Evolutionary conservation across 2,888 invertebrate species (phyloP).

Genomic region (Tiliacea aurago): DNA sequence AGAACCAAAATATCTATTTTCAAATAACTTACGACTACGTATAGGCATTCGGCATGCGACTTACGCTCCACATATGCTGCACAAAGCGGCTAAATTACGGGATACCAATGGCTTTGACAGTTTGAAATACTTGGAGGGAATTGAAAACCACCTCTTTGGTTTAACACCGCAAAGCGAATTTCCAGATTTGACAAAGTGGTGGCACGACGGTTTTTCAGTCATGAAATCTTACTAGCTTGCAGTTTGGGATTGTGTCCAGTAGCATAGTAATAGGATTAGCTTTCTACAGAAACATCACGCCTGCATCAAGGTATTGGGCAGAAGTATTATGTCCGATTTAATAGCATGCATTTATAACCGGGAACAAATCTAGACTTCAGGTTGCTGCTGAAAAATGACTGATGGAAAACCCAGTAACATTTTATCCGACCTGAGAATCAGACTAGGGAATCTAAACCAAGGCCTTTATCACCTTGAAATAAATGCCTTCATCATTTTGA

Average conservation of each 20-base stretch:
- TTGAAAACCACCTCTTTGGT: slow-evolving; percentile 16
- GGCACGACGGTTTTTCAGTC: slow-evolving; percentile 13
- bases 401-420: neutral
- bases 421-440: neutral
- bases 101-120: slow-evolving; percentile 34
- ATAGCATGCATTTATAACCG: neutral
- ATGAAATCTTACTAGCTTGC: slow-evolving; percentile 1
- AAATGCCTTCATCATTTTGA: neutral
- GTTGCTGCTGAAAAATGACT: neutral
- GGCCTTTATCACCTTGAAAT: neutral
- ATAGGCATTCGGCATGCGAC: slow-evolving; percentile 11
- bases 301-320: neutral
- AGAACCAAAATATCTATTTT: slow-evolving; percentile 4
- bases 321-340: no score
- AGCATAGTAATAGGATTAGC: neutral
- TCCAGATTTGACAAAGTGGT: slow-evolving; percentile 18
- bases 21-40: neutral
- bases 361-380: neutral
- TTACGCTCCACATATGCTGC: slow-evolving; percentile 26
- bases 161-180: slow-evolving; percentile 32
- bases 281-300: neutral
- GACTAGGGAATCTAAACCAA: no score
- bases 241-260: neutral
- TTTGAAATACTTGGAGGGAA: slow-evolving; percentile 42
- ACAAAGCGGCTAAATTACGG: slow-evolving; percentile 42